A percentile compares a stretch with the other conserved stretches of the same genome.
phyloP scores from a whole-genome alignment of 2,113 vertebrate genomes.

The Clarias gariepinus region DNA sequence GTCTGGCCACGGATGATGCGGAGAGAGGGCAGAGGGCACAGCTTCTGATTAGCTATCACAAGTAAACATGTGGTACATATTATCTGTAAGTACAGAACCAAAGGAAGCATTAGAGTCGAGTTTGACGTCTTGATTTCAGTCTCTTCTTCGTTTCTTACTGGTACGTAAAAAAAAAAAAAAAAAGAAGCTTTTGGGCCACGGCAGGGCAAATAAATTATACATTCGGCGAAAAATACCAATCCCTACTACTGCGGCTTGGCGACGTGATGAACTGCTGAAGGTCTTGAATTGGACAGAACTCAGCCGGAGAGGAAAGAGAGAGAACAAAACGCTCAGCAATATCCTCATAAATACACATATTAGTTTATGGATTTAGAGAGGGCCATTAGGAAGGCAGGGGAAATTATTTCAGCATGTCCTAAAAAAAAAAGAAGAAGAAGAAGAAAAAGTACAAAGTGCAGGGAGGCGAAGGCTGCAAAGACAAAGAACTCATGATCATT shows the following conservation, averaged over 20 bases:
- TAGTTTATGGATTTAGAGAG: constrained; percentile 42
- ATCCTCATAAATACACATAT: constrained; percentile 44
- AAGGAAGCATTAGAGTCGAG: background rate
- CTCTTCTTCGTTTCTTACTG: background rate
- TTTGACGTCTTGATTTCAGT: constrained; percentile 15
- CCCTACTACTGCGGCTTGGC: background rate
- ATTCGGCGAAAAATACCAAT: background rate
- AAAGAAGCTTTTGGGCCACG: background rate
- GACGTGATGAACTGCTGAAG: constrained; percentile 13
- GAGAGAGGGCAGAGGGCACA: constrained; percentile 40
- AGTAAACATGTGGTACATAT: constrained; percentile 42
- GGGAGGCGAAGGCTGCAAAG: constrained; percentile 21
- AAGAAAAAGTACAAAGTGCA: constrained; percentile 16
- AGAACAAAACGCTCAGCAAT: constrained; percentile 29
- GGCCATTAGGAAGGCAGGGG: background rate
- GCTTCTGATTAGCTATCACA: constrained; percentile 49
- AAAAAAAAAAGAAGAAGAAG: background rate
- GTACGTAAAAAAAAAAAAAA: background rate
- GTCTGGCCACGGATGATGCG: constrained; percentile 11
- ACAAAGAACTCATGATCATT: constrained; percentile 44
- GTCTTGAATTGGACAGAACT: background rate
- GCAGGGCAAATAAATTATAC: background rate
- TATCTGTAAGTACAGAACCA: background rate
- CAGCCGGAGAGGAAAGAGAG: constrained; percentile 11
- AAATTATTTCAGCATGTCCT: constrained; percentile 52